Base-by-base conservation (phyloP, 2,888 invertebrate species). In the Watsonalla binaria region DNA sequence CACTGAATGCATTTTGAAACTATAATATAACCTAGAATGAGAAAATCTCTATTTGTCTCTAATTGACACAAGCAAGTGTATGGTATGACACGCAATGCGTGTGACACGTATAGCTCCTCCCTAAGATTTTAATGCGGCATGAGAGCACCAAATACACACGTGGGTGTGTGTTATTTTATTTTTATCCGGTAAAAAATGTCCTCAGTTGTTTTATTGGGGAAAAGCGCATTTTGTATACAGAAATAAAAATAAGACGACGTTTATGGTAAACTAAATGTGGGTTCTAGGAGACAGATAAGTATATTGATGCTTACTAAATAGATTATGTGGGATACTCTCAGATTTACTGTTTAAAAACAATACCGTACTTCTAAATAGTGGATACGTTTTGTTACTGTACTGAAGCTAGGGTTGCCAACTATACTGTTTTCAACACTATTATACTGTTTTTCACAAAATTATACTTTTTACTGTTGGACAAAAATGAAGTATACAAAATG, bases 61-160 rank as follows among this genome's bases (percentile, higher is more conserved):
- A n/a, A n/a, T n/a, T n/a, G n/a, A n/a, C n/a, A n/a, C n/a, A n/a
- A n/a, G n/a, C n/a, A 59, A 57, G 62, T 24, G 4, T 37, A 7
- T 37, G 37, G 37, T 37, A 37, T 11, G 42, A 5, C 42, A 42
- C 8, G 11, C 42, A 42, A 11, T 42, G 42, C 42, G 11, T 42
- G 42, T 42, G 42, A 42, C 11, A 11, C 5, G 42, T 42, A 42
- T 11, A 42, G 11, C 11, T 42, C 9, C 11, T 11, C 8, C 42
- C 11, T 11, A 7, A 64, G 65, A 66, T 63, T 65, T 68, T 70
- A 74, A 72, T 67, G 65, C 66, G 65, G 61, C 63, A 61, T 58
- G 49, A 49, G 49, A 49, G 49, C 15, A 49, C 35, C 50, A 50
- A 57, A 56, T 49, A 42, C 48, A 49, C 13, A 50, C 53, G 46